Conservation (phyloP, 2,113 vertebrate species). For the Montifringilla adamsi region DNA sequence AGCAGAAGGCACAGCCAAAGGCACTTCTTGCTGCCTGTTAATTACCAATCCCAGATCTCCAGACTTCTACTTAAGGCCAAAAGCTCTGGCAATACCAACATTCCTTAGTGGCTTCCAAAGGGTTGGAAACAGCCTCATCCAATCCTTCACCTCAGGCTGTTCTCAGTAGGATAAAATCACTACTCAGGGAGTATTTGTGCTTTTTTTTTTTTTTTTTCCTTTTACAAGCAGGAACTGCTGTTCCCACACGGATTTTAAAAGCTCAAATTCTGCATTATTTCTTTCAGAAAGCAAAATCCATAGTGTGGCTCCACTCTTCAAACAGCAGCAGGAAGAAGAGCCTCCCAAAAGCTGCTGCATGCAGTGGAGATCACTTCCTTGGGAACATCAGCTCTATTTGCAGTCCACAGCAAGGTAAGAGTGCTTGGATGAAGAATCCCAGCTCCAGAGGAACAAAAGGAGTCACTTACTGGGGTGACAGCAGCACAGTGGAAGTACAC, state of each 20-base stretch:
- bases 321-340: not conserved
- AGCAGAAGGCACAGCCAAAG: not conserved
- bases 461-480: conserved; percentile 89
- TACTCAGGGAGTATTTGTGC: not conserved
- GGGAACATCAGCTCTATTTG: not conserved
- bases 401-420: not conserved
- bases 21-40: not conserved
- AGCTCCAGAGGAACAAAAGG: fast-evolving
- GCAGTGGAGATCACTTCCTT: not conserved
- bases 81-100: not conserved
- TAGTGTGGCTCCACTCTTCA: fast-evolving
- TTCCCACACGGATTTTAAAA: fast-evolving
- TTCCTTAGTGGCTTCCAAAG: not conserved
- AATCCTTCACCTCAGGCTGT: not conserved
- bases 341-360: not conserved
- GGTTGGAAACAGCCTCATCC: not conserved
- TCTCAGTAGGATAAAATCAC: not conserved
- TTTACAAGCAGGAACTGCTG: not conserved
- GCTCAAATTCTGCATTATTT: fast-evolving
- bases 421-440: fast-evolving
- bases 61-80: not conserved
- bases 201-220: not conserved
- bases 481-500: conserved; percentile 98
- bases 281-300: not conserved
- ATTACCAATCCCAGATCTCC: not conserved